Evolutionary conservation across 2,113 vertebrate species (phyloP), one percentile per base, ranked within the genome.

Genomic region (Indicator indicator): DNA sequence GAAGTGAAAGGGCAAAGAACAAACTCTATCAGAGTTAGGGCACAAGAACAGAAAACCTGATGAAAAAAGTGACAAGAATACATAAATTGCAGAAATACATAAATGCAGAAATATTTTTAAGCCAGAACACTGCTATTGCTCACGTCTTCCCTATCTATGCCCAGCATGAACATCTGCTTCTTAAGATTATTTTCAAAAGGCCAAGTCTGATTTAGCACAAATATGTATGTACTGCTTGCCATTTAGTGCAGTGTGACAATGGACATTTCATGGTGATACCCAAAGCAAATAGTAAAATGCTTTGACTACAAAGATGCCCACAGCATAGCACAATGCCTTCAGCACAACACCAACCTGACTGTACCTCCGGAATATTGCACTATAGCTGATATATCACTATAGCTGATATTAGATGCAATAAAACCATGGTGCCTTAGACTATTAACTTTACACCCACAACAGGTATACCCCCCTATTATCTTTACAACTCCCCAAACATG

Each of bases 1-100:
- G 80, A 84, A 92, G 50, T 30, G 30, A 95, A 92, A 90, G 52
- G 60, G 68, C 70, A 75, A 85, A 91, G 55, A 84, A 74, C n/a
- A 75, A 93, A 76, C 36, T 55, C 40, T 6, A 7, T 2, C 33
- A 63, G 55, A 56, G n/a, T n/a, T 28, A 65, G 9, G 15, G 44
- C 20, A 56, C 44, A 92, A 78, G 23, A 77, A 90, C 1, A 72
- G 14, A 84, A 88, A 88, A 10, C 36, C 44, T 50, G 58, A 28
- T 33, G 4, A 24, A 65, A 50, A 32, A 48, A 27, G 20, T 5
- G 20, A 68, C n/a, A 58, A 24, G 21, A 68, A 11, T 24, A 67
- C 3, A 11, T n/a, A 36, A 13, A 62, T 26, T 30, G 33, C 44
- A 84, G 67, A 92, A 86, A 28, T 63, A 38, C n/a, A n/a, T n/a